These are phyloP conservation scores for Dipodomys spectabilis DNA, from an alignment of 2,113 vertebrate genomes.

Conservation along the genomic window DNA sequence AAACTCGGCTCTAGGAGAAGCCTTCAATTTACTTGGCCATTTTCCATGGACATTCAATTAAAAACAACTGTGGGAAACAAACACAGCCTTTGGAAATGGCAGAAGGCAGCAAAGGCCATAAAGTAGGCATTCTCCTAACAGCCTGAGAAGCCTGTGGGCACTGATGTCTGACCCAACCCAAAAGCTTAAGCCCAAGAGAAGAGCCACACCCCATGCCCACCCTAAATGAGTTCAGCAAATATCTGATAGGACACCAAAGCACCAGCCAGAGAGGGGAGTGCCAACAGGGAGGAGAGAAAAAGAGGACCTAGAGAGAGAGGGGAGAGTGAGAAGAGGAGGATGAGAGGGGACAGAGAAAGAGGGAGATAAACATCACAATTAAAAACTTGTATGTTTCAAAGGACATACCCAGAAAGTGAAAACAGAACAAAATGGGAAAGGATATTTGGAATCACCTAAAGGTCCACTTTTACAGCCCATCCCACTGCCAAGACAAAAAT, in stretches of 20 bases:
- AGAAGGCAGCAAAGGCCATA: not conserved
- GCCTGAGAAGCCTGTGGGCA: not conserved
- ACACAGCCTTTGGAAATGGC: not conserved
- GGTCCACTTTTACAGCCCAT: no score
- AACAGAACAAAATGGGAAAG: not conserved
- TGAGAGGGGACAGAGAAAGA: not conserved
- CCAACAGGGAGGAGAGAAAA: no score
- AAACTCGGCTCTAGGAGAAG: conserved; percentile 9
- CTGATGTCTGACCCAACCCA: not conserved
- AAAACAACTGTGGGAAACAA: conserved; percentile 63
- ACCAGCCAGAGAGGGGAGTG: not conserved
- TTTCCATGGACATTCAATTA: conserved; percentile 57
- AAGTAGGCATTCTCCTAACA: not conserved
- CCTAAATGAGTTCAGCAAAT: not conserved
- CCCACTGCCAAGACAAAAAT: not conserved
- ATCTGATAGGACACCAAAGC: not conserved
- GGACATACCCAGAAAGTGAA: not conserved
- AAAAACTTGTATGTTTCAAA: not conserved
- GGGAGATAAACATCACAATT: not conserved
- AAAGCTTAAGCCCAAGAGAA: not conserved
- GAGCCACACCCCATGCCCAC: not conserved
- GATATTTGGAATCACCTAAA: not conserved
- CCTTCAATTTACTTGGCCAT: conserved; percentile 54
- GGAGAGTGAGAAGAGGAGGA: no score
- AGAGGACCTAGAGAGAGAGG: no score